Evolutionary conservation across 2,113 vertebrate species (phyloP).

Genomic region (Okapia johnstoni): DNA sequence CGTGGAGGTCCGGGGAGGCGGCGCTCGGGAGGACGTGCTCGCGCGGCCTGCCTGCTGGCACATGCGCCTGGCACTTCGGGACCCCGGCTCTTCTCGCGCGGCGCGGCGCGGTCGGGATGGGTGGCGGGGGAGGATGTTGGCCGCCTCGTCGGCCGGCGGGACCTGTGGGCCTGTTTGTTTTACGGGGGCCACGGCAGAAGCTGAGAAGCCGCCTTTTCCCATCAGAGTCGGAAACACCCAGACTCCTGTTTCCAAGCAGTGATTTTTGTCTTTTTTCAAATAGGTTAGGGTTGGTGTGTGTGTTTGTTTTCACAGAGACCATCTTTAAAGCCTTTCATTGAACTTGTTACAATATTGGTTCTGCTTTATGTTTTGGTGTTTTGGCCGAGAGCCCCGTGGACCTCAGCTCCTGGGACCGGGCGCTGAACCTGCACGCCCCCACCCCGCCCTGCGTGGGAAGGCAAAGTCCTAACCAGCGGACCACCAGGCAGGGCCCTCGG

Average conservation of each 20-base stretch:
- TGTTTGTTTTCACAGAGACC: neutral
- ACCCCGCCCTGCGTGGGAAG: accelerated
- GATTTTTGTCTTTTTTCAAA: neutral
- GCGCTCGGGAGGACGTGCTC: no score
- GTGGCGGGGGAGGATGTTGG: neutral
- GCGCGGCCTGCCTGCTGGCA: no score
- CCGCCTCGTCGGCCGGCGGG: neutral
- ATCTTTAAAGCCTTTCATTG: neutral
- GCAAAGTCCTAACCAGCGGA: neutral
- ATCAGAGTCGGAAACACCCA: neutral
- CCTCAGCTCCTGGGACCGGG: neutral
- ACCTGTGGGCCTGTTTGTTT: neutral
- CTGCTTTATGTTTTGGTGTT: neutral
- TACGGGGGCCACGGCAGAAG: neutral
- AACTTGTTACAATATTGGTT: neutral
- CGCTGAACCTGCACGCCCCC: accelerated
- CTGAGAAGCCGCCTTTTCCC: neutral
- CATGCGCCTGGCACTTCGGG: no score
- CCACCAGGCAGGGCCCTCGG: neutral
- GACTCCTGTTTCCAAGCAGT: neutral
- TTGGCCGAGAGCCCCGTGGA: neutral
- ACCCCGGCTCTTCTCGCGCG: neutral
- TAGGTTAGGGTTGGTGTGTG: neutral
- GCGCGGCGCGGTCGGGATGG: neutral
- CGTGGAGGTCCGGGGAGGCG: no score